Percentiles rank a stretch among this genome's conserved stretches.
These are phyloP conservation scores for Archilochus colubris DNA, from an alignment of 2,113 vertebrate species.

Conservation along the genomic window DNA sequence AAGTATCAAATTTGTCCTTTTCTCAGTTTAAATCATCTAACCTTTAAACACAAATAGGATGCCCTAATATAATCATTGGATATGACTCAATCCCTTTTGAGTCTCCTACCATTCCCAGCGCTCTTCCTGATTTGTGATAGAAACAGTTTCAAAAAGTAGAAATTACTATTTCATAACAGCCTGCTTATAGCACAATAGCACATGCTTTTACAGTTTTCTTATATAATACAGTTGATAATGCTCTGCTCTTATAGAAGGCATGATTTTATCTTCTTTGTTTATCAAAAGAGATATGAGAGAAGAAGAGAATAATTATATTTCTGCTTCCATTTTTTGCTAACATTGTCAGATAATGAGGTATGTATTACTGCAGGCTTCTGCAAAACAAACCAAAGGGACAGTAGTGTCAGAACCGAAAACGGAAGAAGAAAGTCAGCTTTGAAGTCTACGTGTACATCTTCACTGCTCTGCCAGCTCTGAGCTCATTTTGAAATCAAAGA, in stretches of 20 bases:
- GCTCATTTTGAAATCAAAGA: slow-evolving; percentile 74
- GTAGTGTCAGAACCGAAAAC: slow-evolving; percentile 8
- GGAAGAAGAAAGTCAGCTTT: slow-evolving; percentile 70
- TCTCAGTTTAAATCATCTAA: neutral
- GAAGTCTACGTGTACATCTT: slow-evolving; percentile 58
- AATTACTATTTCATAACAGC: neutral
- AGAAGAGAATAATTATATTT: slow-evolving; percentile 28
- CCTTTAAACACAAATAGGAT: neutral
- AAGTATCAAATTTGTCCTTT: neutral
- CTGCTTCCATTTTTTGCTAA: slow-evolving; percentile 20
- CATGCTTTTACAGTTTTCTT: neutral
- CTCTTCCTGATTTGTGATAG: neutral
- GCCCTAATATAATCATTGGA: neutral
- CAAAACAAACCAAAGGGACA: slow-evolving; percentile 51
- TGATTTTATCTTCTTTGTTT: neutral
- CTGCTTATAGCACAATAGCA: neutral
- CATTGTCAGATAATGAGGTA: slow-evolving; percentile 34
- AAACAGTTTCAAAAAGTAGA: neutral
- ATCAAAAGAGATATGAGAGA: neutral
- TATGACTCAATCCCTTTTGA: neutral
- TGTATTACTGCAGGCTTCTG: slow-evolving; percentile 37
- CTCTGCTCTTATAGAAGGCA: neutral
- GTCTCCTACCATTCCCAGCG: neutral
- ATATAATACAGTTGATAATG: neutral
- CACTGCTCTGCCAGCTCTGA: slow-evolving; percentile 46